These are phyloP conservation scores for Monopterus albus DNA, from an alignment of 2,113 vertebrate species.

Conservation along the genomic window DNA sequence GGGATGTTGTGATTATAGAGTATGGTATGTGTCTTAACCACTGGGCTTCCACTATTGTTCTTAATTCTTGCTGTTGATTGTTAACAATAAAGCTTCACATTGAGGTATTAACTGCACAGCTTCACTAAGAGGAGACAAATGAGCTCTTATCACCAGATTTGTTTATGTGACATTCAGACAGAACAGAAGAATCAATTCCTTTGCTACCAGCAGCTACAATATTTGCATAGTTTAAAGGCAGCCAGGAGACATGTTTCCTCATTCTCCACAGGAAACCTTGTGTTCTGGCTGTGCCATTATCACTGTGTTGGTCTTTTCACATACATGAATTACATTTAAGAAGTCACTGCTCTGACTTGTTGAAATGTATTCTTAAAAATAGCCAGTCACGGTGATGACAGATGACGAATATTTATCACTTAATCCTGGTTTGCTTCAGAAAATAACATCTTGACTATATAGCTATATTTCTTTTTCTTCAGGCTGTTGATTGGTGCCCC, in stretches of 20 bases:
- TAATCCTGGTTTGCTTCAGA: background rate
- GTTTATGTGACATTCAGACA: background rate
- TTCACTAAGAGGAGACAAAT: background rate
- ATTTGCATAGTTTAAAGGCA: background rate
- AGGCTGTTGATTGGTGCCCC: conserved; percentile 95
- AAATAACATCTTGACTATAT: background rate
- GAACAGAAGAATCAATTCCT: background rate
- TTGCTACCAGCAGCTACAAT: background rate
- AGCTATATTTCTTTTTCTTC: conserved; percentile 30
- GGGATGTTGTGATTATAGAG: too few species aligned
- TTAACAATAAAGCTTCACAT: too few species aligned
- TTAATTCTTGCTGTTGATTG: too few species aligned
- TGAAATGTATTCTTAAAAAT: conserved; percentile 9
- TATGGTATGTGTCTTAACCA: too few species aligned
- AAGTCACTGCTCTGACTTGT: conserved; percentile 15
- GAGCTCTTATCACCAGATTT: background rate
- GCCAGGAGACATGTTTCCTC: background rate
- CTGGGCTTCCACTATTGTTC: too few species aligned
- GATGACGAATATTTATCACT: background rate
- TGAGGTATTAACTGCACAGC: too few species aligned
- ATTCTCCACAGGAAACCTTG: background rate
- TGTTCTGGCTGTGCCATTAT: background rate
- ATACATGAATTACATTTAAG: conserved; percentile 26
- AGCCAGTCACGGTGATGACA: background rate
- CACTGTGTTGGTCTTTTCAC: conserved; percentile 16